Conservation (phyloP, 1,140 invertebrate genomes). For the Hyles euphorbiae region DNA sequence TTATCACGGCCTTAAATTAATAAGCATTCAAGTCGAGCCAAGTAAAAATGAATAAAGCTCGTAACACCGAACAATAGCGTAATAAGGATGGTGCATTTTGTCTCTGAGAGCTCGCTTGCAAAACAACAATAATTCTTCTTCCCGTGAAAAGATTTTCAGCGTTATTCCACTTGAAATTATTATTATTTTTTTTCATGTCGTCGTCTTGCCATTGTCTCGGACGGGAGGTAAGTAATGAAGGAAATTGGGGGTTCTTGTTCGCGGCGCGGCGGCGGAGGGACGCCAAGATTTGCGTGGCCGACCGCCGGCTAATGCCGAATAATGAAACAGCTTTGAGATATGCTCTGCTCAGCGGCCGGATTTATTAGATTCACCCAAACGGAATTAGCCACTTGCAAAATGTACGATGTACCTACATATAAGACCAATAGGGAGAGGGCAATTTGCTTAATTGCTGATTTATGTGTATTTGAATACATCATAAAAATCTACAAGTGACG, state of each 20-base stretch:
- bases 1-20: constrained; percentile 74
- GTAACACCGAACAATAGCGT: constrained; percentile 71
- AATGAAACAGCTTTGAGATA: constrained; percentile 69
- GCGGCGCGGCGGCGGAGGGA: constrained; percentile 35
- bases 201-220: constrained; percentile 73
- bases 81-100: constrained; percentile 73
- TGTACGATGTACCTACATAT: neutral
- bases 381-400: constrained; percentile 44
- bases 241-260: constrained; percentile 67
- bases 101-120: constrained; percentile 71
- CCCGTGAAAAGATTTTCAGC: constrained; percentile 74
- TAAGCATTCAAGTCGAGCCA: constrained; percentile 74
- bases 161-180: constrained; percentile 75
- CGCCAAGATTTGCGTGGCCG: constrained; percentile 67
- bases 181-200: constrained; percentile 70
- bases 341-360: constrained; percentile 47
- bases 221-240: constrained; percentile 72
- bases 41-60: constrained; percentile 74
- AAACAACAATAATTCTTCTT: constrained; percentile 74
- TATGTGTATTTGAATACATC: no score
- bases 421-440: no score
- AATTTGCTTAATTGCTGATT: no score
- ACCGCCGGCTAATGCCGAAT: constrained; percentile 61
- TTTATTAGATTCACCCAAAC: constrained; percentile 64
- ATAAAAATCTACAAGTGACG: no score